phyloP scores from a whole-genome alignment of 2,797 vertebrate species.

The Ctenopoma multispine region DNA sequence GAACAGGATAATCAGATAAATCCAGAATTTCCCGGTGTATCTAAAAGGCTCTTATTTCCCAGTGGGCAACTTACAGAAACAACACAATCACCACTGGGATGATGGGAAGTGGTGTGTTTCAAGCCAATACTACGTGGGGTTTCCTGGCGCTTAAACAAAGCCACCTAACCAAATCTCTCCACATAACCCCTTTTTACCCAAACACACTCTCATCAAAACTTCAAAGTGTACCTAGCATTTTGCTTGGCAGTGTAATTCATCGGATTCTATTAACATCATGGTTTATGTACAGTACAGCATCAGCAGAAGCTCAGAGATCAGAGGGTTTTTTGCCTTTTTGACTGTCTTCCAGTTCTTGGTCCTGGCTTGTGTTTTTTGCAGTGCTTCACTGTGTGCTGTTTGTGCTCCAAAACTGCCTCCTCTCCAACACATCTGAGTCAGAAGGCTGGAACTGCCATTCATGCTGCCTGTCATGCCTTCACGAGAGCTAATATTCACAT shows the following conservation, averaged over 20 bases:
- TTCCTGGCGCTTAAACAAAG: conserved; percentile 65
- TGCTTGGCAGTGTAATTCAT: conserved; percentile 50
- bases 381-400: conserved; percentile 35
- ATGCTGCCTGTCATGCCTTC: conserved; percentile 52
- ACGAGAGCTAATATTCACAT: conserved; percentile 60
- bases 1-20: conserved; percentile 62
- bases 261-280: conserved; percentile 22
- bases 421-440: conserved; percentile 64
- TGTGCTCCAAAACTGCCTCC: conserved; percentile 43
- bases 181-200: conserved; percentile 3
- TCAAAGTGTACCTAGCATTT: conserved; percentile 64
- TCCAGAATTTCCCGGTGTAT: conserved; percentile 39
- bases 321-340: conserved; percentile 47
- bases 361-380: conserved; percentile 53
- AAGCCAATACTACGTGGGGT: conserved; percentile 17
- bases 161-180: conserved; percentile 44
- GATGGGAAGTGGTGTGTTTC: conserved; percentile 65
- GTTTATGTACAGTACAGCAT: conserved; percentile 55
- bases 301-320: conserved; percentile 61
- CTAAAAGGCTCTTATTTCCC: conserved; percentile 56
- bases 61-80: conserved; percentile 58
- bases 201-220: conserved; percentile 33
- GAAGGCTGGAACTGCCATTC: conserved; percentile 63
- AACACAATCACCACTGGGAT: conserved; percentile 50
- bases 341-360: conserved; percentile 57